phyloP scores from a whole-genome alignment of 2,113 vertebrate species.

The Labeo catla region DNA sequence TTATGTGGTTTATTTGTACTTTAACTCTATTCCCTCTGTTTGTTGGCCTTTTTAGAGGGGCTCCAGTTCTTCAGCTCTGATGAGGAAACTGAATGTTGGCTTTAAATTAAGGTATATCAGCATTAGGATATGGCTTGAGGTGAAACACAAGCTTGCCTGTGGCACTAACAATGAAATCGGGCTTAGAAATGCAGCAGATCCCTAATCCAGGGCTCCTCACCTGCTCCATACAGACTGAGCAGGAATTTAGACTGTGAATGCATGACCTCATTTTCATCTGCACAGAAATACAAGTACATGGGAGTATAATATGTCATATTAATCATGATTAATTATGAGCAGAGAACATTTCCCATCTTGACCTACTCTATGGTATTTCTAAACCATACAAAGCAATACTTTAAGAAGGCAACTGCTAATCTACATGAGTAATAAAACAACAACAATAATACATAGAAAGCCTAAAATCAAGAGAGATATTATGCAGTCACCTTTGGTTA shows the following conservation, averaged over 20 bases:
- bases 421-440: neutral
- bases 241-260: neutral
- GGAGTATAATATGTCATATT: neutral
- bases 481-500: too few species aligned
- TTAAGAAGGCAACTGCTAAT: neutral
- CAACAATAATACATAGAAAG: too few species aligned
- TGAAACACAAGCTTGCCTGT: slow-evolving; percentile 51
- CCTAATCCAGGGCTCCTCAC: neutral
- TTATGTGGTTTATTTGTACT: neutral
- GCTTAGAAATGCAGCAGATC: neutral
- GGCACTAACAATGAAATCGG: slow-evolving; percentile 18
- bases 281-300: neutral
- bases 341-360: neutral
- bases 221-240: neutral
- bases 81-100: slow-evolving; percentile 27
- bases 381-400: neutral
- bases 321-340: neutral
- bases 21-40: neutral
- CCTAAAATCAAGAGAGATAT: too few species aligned
- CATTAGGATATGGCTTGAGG: slow-evolving; percentile 45
- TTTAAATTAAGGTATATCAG: slow-evolving; percentile 51
- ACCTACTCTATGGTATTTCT: neutral
- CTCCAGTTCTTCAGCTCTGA: neutral
- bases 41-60: slow-evolving; percentile 3
- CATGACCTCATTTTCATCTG: slow-evolving; percentile 13